A percentile compares a stretch with the other conserved stretches of the same genome.
These are phyloP conservation scores for Limnephilus marmoratus DNA, from an alignment of 2,888 invertebrate genomes.

Conservation along the genomic window DNA sequence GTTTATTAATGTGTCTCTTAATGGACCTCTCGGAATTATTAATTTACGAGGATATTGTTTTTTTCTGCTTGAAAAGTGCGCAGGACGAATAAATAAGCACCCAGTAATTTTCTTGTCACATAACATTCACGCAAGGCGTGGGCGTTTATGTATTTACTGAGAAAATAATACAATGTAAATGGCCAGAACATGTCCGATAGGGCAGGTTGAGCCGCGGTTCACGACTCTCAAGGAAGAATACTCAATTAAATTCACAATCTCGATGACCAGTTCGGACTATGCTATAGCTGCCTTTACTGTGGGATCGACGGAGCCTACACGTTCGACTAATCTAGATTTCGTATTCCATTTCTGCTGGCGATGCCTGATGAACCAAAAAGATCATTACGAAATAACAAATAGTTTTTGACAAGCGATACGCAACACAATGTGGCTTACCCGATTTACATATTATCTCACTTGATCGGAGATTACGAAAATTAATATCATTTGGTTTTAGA, in stretches of 20 bases:
- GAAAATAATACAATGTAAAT: not conserved
- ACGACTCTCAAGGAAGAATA: slow-evolving; percentile 37
- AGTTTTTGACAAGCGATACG: slow-evolving; percentile 58
- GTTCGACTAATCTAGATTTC: slow-evolving; percentile 61
- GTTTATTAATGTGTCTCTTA: too few species aligned
- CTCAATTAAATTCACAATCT: slow-evolving; percentile 44
- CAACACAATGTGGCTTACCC: slow-evolving; percentile 59
- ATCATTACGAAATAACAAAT: slow-evolving; percentile 65
- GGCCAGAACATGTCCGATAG: slow-evolving; percentile 19
- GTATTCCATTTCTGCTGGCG: slow-evolving; percentile 63
- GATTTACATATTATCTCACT: slow-evolving; percentile 64
- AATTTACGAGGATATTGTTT: not conserved
- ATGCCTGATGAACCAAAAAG: slow-evolving; percentile 63
- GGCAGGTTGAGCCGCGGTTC: not conserved
- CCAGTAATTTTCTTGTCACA: not conserved
- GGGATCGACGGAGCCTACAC: slow-evolving; percentile 24
- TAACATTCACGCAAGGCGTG: not conserved
- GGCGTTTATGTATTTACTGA: not conserved
- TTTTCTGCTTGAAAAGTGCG: not conserved
- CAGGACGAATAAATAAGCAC: not conserved
- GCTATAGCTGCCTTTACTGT: not conserved
- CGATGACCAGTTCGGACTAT: slow-evolving; percentile 16
- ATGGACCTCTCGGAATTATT: not conserved
- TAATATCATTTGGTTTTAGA: slow-evolving; percentile 59
- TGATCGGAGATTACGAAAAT: slow-evolving; percentile 65